These are phyloP conservation scores for Agrilus mali DNA, from an alignment of 2,888 invertebrate species.

Conservation along the genomic window DNA sequence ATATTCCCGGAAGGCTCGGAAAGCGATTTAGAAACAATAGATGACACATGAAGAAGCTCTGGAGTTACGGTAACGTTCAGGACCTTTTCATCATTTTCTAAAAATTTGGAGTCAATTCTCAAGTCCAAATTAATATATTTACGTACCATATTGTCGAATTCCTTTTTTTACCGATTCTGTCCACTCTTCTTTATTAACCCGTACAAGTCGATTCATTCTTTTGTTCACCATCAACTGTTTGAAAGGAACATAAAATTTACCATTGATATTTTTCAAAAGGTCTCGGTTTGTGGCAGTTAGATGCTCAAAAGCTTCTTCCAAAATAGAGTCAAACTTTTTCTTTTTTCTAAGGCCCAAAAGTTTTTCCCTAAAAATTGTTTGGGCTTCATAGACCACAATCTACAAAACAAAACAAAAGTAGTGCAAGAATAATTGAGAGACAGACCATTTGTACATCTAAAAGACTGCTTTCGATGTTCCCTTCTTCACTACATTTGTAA, in stretches of 20 bases:
- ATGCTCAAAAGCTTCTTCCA: slow-evolving; percentile 39
- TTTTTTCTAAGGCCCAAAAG: slow-evolving; percentile 54
- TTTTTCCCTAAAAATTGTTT: slow-evolving; percentile 62
- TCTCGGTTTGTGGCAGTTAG: slow-evolving; percentile 25
- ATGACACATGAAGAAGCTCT: slow-evolving; percentile 52
- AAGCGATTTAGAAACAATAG: slow-evolving; percentile 50
- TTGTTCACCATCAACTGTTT: slow-evolving; percentile 13
- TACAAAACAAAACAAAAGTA: slow-evolving; percentile 27
- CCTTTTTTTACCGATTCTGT: slow-evolving; percentile 45
- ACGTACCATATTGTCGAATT: slow-evolving; percentile 53
- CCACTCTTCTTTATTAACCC: slow-evolving; percentile 46
- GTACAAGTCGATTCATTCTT: slow-evolving; percentile 14
- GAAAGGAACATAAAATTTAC: slow-evolving; percentile 23
- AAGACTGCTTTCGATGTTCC: slow-evolving; percentile 21
- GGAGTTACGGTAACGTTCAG: slow-evolving; percentile 50
- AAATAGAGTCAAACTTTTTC: slow-evolving; percentile 49
- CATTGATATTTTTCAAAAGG: slow-evolving; percentile 15
- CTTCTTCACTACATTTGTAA: slow-evolving; percentile 34
- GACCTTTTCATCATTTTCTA: slow-evolving; percentile 50
- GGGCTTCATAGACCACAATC: slow-evolving; percentile 64
- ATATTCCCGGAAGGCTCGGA: slow-evolving; percentile 48
- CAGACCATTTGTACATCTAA: not conserved
- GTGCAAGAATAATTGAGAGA: not conserved
- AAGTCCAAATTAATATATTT: not conserved
- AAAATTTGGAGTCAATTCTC: slow-evolving; percentile 6